Conservation (phyloP, 1,140 invertebrate genomes). For the Temnothorax longispinosus region DNA sequence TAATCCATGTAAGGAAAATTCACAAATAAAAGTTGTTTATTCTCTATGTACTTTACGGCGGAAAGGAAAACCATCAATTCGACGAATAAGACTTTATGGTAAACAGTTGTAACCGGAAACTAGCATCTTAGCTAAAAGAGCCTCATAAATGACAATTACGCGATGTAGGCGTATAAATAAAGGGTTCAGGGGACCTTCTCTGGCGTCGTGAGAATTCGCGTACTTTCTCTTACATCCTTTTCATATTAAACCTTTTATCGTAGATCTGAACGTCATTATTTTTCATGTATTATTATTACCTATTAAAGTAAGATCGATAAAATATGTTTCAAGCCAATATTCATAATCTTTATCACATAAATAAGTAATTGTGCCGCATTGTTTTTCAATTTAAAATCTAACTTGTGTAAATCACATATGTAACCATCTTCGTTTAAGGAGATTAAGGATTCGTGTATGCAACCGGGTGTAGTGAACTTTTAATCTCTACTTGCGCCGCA, state of each 20-base stretch:
- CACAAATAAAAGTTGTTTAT: not conserved
- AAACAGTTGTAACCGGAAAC: slow-evolving; percentile 58
- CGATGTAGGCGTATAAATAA: slow-evolving; percentile 63
- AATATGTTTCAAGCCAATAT: not conserved
- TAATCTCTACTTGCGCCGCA: slow-evolving; percentile 17
- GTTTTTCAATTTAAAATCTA: not conserved
- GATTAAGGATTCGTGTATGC: slow-evolving; percentile 5
- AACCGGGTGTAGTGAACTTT: slow-evolving; percentile 41
- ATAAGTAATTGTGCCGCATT: not conserved
- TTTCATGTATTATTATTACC: not conserved
- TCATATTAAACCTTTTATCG: not conserved
- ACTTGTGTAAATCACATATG: not conserved
- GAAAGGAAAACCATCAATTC: slow-evolving; percentile 1
- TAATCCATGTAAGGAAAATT: not conserved
- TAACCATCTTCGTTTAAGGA: not conserved
- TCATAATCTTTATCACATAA: not conserved
- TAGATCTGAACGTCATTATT: not conserved
- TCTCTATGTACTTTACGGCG: not conserved
- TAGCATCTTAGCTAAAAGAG: slow-evolving; percentile 53
- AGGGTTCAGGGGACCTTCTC: not conserved
- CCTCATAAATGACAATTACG: slow-evolving; percentile 52
- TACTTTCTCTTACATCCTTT: not conserved
- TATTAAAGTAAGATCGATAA: not conserved
- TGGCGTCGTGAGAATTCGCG: not conserved
- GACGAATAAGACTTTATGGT: not conserved